These are phyloP conservation scores for Hirudinaria manillensis DNA, from an alignment of 2,888 invertebrate genomes.

Conservation along the genomic window DNA sequence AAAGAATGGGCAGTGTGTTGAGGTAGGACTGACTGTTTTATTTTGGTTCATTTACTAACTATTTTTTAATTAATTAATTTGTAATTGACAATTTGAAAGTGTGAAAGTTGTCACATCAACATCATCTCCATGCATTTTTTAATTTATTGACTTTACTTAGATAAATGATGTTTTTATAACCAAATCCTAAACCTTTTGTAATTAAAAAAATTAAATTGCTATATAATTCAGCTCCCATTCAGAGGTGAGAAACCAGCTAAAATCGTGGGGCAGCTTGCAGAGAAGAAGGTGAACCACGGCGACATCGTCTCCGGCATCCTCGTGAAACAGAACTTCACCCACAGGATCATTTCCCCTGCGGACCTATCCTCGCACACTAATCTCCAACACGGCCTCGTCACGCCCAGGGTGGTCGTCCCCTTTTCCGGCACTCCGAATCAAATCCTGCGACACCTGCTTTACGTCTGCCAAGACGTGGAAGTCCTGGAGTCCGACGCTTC, in stretches of 20 bases:
- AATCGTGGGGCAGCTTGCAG: conserved; percentile 84
- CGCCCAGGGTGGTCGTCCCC: conserved; percentile 83
- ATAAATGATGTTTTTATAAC: no score
- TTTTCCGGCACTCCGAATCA: conserved; percentile 69
- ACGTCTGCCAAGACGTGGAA: conserved; percentile 53
- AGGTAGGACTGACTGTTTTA: conserved; percentile 47
- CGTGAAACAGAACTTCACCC: conserved; percentile 95
- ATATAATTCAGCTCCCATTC: conserved; percentile 65
- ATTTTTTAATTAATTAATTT: not conserved
- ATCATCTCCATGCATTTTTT: no score
- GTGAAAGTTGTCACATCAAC: no score
- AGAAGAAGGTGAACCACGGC: conserved; percentile 72
- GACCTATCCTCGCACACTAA: conserved; percentile 94
- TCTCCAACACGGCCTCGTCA: conserved; percentile 83
- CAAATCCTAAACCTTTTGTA: no score
- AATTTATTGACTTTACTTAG: not conserved
- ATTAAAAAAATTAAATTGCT: no score
- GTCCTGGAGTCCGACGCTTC: conserved; percentile 2
- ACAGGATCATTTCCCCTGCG: conserved; percentile 81
- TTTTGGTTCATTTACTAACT: not conserved
- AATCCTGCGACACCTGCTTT: conserved; percentile 54
- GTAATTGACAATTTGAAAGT: no score
- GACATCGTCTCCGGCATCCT: conserved; percentile 80
- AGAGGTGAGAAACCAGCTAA: conserved; percentile 97
- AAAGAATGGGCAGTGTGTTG: conserved; percentile 84